A percentile compares a stretch with the other conserved stretches of the same genome.
Conservation (phyloP, 2,888 invertebrate genomes). For the Mycogona germanica region DNA sequence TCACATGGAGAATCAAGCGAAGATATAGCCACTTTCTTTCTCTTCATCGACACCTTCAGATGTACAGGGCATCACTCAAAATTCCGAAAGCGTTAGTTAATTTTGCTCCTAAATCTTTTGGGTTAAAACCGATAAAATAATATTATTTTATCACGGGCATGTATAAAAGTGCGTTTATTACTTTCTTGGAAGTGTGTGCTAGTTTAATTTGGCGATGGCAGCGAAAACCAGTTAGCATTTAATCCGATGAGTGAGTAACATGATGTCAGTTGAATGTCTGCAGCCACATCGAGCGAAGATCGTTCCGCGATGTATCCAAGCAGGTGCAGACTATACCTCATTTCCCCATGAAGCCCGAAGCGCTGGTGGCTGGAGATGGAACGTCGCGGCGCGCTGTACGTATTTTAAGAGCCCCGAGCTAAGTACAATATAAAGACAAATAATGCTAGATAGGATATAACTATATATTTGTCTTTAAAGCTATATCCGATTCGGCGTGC, state of each 20-base stretch:
- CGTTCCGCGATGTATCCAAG: slow-evolving; percentile 12
- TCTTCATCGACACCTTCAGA: slow-evolving; percentile 72
- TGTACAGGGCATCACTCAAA: slow-evolving; percentile 64
- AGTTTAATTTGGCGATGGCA: no score
- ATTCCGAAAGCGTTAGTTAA: slow-evolving; percentile 60
- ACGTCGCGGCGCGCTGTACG: slow-evolving; percentile 38
- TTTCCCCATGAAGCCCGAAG: slow-evolving; percentile 71
- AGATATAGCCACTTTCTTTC: slow-evolving; percentile 89
- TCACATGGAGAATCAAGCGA: slow-evolving; percentile 76
- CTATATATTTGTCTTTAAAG: no score
- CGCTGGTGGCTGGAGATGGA: slow-evolving; percentile 66
- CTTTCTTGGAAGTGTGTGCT: no score
- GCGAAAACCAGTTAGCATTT: no score
- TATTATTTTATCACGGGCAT: no score
- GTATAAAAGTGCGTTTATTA: no score
- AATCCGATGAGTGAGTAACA: not conserved
- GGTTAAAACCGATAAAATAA: no score
- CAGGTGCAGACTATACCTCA: slow-evolving; percentile 26
- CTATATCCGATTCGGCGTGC: no score
- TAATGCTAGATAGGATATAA: not conserved
- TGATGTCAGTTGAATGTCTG: not conserved
- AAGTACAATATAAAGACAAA: not conserved
- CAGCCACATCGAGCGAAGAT: slow-evolving; percentile 28
- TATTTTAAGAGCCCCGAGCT: no score
- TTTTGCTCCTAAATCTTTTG: no score